These are phyloP conservation scores for Brachionus asplanchnoidis DNA, from an alignment of 1,140 invertebrate species.

Conservation along the genomic window DNA sequence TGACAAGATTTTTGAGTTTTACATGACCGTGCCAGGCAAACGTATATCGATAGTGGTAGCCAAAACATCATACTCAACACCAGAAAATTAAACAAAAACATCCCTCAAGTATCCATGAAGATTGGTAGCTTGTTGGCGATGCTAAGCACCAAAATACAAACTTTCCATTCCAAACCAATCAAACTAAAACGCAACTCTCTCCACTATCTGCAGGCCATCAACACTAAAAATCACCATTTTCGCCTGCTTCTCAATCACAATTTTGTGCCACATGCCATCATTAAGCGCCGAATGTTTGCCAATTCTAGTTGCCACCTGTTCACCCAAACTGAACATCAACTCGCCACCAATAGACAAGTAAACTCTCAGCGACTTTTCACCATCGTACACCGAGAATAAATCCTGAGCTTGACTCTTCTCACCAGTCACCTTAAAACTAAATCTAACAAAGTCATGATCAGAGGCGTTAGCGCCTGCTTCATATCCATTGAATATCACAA, in stretches of 20 bases:
- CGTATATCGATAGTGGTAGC: background rate
- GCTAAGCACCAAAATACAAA: slow-evolving; percentile 3
- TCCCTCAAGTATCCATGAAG: slow-evolving; percentile 26
- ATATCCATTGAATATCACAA: background rate
- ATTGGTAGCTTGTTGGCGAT: background rate
- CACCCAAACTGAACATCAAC: background rate
- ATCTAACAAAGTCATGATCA: background rate
- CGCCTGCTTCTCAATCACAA: background rate
- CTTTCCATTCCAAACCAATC: background rate
- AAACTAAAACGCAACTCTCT: background rate
- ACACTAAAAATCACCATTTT: background rate
- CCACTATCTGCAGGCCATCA: background rate
- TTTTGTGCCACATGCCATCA: slow-evolving; percentile 4
- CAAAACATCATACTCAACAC: slow-evolving; percentile 9
- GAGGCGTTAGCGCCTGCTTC: background rate
- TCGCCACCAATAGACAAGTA: background rate
- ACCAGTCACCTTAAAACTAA: background rate
- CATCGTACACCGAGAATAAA: background rate
- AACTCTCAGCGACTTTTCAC: background rate
- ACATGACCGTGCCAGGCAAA: slow-evolving; percentile 31
- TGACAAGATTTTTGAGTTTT: background rate
- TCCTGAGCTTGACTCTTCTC: background rate
- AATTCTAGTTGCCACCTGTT: background rate
- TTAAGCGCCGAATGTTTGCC: background rate
- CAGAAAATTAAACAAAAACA: slow-evolving; percentile 14